These are phyloP conservation scores for Agrochola litura DNA, from an alignment of 2,888 invertebrate genomes.

Conservation along the genomic window DNA sequence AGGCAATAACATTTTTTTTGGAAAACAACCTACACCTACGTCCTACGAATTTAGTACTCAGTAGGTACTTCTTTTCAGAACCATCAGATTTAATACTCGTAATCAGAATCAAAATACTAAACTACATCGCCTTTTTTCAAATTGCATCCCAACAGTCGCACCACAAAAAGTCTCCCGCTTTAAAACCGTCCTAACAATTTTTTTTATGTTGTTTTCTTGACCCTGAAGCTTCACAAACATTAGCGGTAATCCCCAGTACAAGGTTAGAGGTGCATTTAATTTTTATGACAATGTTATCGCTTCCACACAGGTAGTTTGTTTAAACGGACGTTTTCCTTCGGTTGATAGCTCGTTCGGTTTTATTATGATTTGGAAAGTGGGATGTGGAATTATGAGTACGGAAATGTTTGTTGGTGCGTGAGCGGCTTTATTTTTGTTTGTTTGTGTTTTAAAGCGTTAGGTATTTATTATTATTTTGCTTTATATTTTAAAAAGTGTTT, in stretches of 20 bases:
- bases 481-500: background rate
- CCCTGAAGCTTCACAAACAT: constrained; percentile 34
- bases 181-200: background rate
- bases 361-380: constrained; percentile 44
- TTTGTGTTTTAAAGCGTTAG: background rate
- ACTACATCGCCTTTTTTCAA: background rate
- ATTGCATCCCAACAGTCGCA: background rate
- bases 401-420: constrained; percentile 10
- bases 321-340: constrained; percentile 47
- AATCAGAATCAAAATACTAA: too few species aligned
- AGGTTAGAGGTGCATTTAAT: constrained; percentile 54
- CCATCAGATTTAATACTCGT: too few species aligned
- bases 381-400: background rate
- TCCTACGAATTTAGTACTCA: too few species aligned
- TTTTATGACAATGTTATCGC: constrained; percentile 60
- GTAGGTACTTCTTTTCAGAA: too few species aligned
- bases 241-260: constrained; percentile 25
- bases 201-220: constrained; percentile 37
- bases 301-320: constrained; percentile 44
- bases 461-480: background rate
- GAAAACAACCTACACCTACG: too few species aligned
- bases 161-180: constrained; percentile 19
- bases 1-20: too few species aligned
- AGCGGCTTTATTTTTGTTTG: constrained; percentile 13
- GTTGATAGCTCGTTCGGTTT: constrained; percentile 47